phyloP scores from a whole-genome alignment of 2,888 invertebrate genomes.

The Hirudinaria manillensis region DNA sequence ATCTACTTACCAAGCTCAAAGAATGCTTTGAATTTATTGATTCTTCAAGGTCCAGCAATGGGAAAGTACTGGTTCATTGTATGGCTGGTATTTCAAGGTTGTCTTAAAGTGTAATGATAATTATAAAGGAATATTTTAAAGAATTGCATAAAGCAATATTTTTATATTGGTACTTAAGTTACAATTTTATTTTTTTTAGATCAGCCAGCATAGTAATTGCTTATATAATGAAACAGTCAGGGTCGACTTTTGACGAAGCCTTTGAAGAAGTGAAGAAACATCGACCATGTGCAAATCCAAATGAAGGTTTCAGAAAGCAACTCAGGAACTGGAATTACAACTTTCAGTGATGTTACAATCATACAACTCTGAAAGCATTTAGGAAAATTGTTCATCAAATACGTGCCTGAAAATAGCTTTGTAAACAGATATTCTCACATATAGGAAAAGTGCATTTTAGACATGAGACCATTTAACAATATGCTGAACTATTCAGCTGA shows the following conservation, averaged over 20 bases:
- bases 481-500: too few relatives aligned
- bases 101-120: background rate
- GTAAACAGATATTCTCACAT: too few relatives aligned
- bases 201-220: constrained; percentile 19
- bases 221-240: constrained; percentile 15
- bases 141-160: background rate
- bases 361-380: background rate
- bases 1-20: constrained; percentile 16
- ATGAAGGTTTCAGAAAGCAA: constrained; percentile 24
- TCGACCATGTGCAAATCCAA: constrained; percentile 19
- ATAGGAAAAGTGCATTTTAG: too few relatives aligned
- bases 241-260: constrained; percentile 23
- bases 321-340: background rate
- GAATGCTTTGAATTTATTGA: constrained; percentile 16
- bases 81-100: constrained; percentile 28
- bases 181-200: background rate
- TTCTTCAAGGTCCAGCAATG: constrained; percentile 1
- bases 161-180: too few relatives aligned
- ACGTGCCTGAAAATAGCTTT: background rate
- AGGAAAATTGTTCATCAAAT: constrained; percentile 9
- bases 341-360: too few relatives aligned
- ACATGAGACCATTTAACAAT: too few relatives aligned
- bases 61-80: constrained; percentile 25
- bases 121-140: background rate
- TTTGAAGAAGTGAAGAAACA: constrained; percentile 14